Percentiles rank a stretch among this genome's conserved stretches.
phyloP scores from a whole-genome alignment of 1,140 invertebrate genomes.

The Drosophila saltans region DNA sequence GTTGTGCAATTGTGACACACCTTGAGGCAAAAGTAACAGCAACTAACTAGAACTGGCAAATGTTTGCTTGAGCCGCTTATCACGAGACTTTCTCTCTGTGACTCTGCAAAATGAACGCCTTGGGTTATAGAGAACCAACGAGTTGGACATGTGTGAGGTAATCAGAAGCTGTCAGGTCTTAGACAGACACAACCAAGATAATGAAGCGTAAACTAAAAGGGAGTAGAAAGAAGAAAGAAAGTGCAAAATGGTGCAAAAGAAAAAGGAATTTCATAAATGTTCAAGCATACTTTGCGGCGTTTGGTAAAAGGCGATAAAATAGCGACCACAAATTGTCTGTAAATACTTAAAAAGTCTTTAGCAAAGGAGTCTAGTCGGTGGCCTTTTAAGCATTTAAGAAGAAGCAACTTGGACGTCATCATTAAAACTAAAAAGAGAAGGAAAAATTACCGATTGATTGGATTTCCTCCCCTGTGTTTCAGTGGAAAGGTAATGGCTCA shows the following conservation, averaged over 20 bases:
- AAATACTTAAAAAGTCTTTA: constrained; percentile 79
- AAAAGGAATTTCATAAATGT: constrained; percentile 26
- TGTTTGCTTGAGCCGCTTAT: constrained; percentile 40
- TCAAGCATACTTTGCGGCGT: constrained; percentile 52
- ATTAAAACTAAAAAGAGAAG: constrained; percentile 32
- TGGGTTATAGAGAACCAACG: background rate
- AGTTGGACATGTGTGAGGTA: constrained; percentile 15
- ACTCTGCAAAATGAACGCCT: constrained; percentile 17
- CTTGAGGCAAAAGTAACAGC: constrained; percentile 40
- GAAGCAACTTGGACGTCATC: constrained; percentile 51
- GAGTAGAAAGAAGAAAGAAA: constrained; percentile 21
- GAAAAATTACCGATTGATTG: constrained; percentile 66
- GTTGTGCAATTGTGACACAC: constrained; percentile 54
- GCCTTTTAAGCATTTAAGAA: constrained; percentile 43
- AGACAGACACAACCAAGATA: constrained; percentile 39
- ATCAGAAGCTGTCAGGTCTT: constrained; percentile 14
- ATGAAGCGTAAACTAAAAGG: constrained; percentile 65
- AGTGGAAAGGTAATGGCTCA: background rate
- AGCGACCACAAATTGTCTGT: constrained; percentile 68
- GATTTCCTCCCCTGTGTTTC: constrained; percentile 27
- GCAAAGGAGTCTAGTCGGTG: constrained; percentile 16
- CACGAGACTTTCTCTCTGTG: background rate
- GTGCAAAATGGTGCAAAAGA: no score
- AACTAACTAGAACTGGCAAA: constrained; percentile 43
- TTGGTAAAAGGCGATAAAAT: constrained; percentile 46